phyloP scores from a whole-genome alignment of 2,113 vertebrate genomes.

The Corythornis vintsioides region DNA sequence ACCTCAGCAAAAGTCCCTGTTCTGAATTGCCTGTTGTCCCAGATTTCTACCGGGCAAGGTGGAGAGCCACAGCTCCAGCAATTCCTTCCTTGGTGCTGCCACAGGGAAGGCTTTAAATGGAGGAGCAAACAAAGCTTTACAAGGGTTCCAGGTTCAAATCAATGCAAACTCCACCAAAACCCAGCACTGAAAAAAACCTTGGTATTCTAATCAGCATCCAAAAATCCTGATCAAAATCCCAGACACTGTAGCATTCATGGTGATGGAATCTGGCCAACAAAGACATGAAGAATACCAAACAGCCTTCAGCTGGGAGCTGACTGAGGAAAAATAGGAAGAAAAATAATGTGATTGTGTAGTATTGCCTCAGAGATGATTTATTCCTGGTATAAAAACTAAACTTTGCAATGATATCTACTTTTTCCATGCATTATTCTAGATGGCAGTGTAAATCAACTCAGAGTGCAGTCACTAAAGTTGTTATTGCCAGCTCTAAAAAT shows the following conservation, averaged over 20 bases:
- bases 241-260: accelerated
- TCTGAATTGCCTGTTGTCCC: background rate
- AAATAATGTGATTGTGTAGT: background rate
- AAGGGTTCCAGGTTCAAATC: background rate
- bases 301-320: background rate
- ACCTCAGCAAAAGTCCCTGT: background rate
- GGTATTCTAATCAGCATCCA: accelerated
- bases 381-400: constrained; percentile 5
- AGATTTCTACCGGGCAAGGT: background rate
- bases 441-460: constrained; percentile 38
- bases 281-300: background rate
- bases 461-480: constrained; percentile 7
- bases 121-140: background rate
- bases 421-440: constrained; percentile 26
- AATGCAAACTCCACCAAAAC: background rate
- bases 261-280: background rate
- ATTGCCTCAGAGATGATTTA: constrained; percentile 10
- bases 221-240: background rate
- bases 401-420: background rate
- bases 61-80: background rate
- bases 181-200: background rate
- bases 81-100: background rate
- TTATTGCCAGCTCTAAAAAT: constrained; percentile 23
- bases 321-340: background rate
- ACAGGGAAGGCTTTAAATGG: background rate